Conservation (phyloP, 1,140 invertebrate species). For the Zaprionus tsacasi region DNA sequence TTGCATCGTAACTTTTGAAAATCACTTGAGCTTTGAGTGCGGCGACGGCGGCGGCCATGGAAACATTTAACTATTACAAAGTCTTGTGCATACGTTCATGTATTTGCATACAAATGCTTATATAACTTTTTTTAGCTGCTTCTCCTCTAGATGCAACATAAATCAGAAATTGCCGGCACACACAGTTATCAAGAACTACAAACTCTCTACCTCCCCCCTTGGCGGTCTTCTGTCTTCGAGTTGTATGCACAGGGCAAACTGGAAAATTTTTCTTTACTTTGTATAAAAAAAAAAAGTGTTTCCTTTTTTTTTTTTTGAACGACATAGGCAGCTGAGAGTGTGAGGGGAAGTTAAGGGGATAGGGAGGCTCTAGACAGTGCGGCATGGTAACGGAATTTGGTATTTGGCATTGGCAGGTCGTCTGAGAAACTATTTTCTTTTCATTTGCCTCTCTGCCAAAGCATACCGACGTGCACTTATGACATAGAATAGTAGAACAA, state of each 20-base stretch:
- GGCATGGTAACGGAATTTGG: slow-evolving; percentile 1
- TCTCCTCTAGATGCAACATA: slow-evolving; percentile 35
- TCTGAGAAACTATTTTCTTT: slow-evolving; percentile 76
- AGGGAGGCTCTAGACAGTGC: background rate
- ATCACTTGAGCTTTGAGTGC: slow-evolving; percentile 54
- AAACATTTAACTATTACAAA: slow-evolving; percentile 36
- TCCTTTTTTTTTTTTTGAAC: slow-evolving; percentile 72
- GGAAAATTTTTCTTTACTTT: slow-evolving; percentile 45
- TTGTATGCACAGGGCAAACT: slow-evolving; percentile 40
- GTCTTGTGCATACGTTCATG: background rate
- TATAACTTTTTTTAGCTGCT: slow-evolving; percentile 58
- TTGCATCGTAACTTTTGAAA: slow-evolving; percentile 32
- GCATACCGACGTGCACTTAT: slow-evolving; percentile 52
- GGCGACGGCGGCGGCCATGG: slow-evolving; percentile 21
- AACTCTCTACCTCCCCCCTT: no score
- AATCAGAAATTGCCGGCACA: slow-evolving; percentile 42
- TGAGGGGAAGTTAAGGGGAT: background rate
- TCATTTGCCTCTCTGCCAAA: slow-evolving; percentile 53
- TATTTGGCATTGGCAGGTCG: slow-evolving; percentile 53
- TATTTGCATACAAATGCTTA: slow-evolving; percentile 24
- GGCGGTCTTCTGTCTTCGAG: background rate
- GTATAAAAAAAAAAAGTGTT: slow-evolving; percentile 61
- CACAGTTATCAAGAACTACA: background rate
- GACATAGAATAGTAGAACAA: slow-evolving; percentile 50
- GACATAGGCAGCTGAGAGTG: slow-evolving; percentile 14